A percentile compares a stretch with the other conserved stretches of the same genome.
These are phyloP conservation scores for Polyploca ridens DNA, from an alignment of 2,888 invertebrate species.

Conservation along the genomic window DNA sequence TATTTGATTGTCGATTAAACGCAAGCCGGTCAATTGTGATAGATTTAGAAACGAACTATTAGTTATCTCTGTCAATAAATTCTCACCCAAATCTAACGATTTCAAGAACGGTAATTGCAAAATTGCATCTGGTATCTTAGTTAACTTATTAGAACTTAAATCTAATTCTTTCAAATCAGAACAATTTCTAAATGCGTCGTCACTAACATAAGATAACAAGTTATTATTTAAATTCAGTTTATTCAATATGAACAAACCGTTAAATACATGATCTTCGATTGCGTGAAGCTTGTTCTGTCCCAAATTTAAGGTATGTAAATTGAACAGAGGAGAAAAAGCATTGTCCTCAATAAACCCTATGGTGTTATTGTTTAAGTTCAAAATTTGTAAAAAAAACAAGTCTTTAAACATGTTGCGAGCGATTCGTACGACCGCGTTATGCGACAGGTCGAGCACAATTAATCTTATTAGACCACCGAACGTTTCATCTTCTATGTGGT, in stretches of 20 bases:
- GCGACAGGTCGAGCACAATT: slow-evolving; percentile 93
- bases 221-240: slow-evolving; percentile 94
- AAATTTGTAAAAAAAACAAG: slow-evolving; percentile 93
- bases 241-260: slow-evolving; percentile 92
- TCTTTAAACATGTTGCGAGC: slow-evolving; percentile 94
- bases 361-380: slow-evolving; percentile 93
- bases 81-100: slow-evolving; percentile 96
- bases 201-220: slow-evolving; percentile 89
- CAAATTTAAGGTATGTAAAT: slow-evolving; percentile 94
- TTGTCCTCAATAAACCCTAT: slow-evolving; percentile 93
- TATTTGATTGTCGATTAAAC: slow-evolving; percentile 95
- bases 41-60: slow-evolving; percentile 94
- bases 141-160: slow-evolving; percentile 93
- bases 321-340: slow-evolving; percentile 94
- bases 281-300: slow-evolving; percentile 93
- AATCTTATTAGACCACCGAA: slow-evolving; percentile 94
- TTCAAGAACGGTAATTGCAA: slow-evolving; percentile 92
- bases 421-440: slow-evolving; percentile 91
- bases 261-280: slow-evolving; percentile 91
- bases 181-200: slow-evolving; percentile 93
- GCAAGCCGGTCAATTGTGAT: slow-evolving; percentile 93
- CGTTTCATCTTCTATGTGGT: slow-evolving; percentile 93
- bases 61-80: slow-evolving; percentile 92
- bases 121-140: slow-evolving; percentile 93
- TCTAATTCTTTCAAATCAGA: slow-evolving; percentile 95